Percentiles rank a stretch among this genome's conserved stretches.
Conservation (phyloP, 1,140 invertebrate genomes). For the Drosophila sucinea region DNA sequence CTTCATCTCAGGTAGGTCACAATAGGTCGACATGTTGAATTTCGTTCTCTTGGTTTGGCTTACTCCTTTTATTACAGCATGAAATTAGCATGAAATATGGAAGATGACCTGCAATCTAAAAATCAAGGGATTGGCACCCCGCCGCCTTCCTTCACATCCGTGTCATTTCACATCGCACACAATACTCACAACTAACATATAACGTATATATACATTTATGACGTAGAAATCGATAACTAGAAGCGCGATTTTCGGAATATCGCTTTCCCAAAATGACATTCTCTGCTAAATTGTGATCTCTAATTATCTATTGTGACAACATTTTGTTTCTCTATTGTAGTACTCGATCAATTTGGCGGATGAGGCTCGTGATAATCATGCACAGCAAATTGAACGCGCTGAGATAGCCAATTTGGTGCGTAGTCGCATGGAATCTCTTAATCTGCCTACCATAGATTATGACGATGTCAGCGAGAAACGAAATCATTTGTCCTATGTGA, state of each 20-base stretch:
- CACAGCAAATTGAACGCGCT: conserved; percentile 95
- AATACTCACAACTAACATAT: conserved; percentile 22
- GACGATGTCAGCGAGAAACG: conserved; percentile 96
- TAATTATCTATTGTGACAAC: not conserved
- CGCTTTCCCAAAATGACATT: not conserved
- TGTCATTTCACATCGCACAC: conserved; percentile 36
- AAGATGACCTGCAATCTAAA: conserved; percentile 44
- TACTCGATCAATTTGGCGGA: conserved; percentile 92
- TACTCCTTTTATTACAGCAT: conserved; percentile 29
- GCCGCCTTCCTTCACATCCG: conserved; percentile 8
- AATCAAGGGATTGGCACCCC: conserved; percentile 22
- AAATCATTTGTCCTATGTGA: conserved; percentile 97
- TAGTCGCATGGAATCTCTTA: conserved; percentile 96
- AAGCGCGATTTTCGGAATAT: no score
- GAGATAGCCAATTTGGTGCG: conserved; percentile 97
- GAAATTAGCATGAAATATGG: conserved; percentile 38
- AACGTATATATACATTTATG: not conserved
- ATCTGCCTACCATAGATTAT: conserved; percentile 94
- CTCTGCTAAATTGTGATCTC: not conserved
- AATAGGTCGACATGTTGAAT: conserved; percentile 8
- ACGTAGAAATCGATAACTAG: no score
- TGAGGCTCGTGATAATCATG: conserved; percentile 93
- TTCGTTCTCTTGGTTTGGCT: conserved; percentile 30
- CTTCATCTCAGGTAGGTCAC: conserved; percentile 37
- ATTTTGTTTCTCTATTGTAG: conserved; percentile 83